phyloP scores from a whole-genome alignment of 2,888 invertebrate species.

The Pherbina coryleti region DNA sequence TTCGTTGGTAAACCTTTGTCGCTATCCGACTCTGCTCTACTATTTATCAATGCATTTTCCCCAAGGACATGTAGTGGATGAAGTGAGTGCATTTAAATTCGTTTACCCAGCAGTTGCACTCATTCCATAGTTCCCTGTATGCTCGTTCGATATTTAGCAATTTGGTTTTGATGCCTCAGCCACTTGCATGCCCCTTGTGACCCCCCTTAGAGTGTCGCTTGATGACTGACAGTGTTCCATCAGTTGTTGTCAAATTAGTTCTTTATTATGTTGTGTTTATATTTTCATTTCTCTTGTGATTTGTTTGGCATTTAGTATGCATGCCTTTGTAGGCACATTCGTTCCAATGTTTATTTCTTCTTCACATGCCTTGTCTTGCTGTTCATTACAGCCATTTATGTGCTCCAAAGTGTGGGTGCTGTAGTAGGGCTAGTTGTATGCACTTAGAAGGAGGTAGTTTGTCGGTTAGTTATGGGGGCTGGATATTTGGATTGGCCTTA shows the following conservation, averaged over 20 bases:
- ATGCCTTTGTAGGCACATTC: not conserved
- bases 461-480: no score
- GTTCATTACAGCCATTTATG: not conserved
- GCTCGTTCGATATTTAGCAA: not conserved
- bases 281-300: conserved; percentile 40
- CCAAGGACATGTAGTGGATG: conserved; percentile 18
- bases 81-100: conserved; percentile 2
- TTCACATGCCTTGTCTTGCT: no score
- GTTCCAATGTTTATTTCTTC: not conserved
- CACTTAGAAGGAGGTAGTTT: no score
- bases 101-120: not conserved
- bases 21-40: not conserved
- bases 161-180: not conserved
- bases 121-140: not conserved
- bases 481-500: not conserved
- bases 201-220: not conserved
- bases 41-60: conserved; percentile 40
- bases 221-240: conserved; percentile 22
- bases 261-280: conserved; percentile 40
- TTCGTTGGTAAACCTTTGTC: not conserved
- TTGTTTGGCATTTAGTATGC: conserved; percentile 37
- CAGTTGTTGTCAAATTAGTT: conserved; percentile 46
- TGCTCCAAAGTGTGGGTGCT: not conserved
- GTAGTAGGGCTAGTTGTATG: not conserved
- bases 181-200: not conserved